Percentiles rank a stretch among this genome's conserved stretches.
These are phyloP conservation scores for Rhinichthys osculus DNA, from an alignment of 2,797 vertebrate genomes.

Conservation along the genomic window DNA sequence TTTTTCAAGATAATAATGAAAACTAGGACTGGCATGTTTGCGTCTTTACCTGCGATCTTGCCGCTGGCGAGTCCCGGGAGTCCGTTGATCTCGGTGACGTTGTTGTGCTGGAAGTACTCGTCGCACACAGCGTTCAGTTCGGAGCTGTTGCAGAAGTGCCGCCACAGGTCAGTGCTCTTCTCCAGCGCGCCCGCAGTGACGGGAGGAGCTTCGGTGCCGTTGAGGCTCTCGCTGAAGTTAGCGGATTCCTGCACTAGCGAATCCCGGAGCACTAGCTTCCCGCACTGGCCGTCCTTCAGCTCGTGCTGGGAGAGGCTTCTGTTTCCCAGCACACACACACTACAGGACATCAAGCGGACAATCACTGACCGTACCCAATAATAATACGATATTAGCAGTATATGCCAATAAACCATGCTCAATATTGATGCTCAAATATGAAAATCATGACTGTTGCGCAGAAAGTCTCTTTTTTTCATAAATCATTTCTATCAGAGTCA, in stretches of 20 bases:
- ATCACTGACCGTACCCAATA: not conserved
- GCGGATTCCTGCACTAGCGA: not conserved
- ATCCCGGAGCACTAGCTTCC: slow-evolving; percentile 65
- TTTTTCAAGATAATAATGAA: not conserved
- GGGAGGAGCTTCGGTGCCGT: slow-evolving; percentile 59
- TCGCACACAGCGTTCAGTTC: slow-evolving; percentile 83
- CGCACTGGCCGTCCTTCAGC: slow-evolving; percentile 70
- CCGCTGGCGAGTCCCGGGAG: slow-evolving; percentile 88
- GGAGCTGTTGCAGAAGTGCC: slow-evolving; percentile 78
- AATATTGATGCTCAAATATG: too few relatives aligned
- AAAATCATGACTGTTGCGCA: not conserved
- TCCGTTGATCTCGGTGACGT: slow-evolving; percentile 79
- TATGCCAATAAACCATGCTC: not conserved
- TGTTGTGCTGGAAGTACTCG: slow-evolving; percentile 83
- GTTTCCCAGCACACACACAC: slow-evolving; percentile 91
- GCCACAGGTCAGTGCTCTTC: slow-evolving; percentile 79
- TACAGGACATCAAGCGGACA: slow-evolving; percentile 58
- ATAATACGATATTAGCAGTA: too few relatives aligned
- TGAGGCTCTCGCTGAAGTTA: slow-evolving; percentile 66
- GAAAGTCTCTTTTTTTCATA: not conserved
- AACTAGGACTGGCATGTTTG: not conserved
- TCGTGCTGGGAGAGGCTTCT: slow-evolving; percentile 82
- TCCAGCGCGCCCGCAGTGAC: slow-evolving; percentile 55
- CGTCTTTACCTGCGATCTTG: slow-evolving; percentile 75
- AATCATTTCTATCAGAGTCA: not conserved